Evolutionary conservation across 2,888 invertebrate species (phyloP).

Genomic region (Hedychridium roseum): DNA sequence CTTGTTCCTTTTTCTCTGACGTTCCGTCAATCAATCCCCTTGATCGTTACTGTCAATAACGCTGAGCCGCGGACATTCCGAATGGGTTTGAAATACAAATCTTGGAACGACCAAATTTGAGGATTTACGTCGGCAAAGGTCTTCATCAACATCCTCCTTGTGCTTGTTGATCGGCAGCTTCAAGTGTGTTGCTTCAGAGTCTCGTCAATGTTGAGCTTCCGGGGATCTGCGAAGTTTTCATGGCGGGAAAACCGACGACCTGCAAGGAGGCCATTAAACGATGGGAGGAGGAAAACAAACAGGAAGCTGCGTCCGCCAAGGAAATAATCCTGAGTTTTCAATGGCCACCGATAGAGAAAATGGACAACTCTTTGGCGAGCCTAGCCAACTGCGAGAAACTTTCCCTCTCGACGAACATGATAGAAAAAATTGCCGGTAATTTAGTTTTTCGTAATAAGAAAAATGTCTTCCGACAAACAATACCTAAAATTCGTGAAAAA

Average conservation of each 20-base stretch:
- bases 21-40: no score
- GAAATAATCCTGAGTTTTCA: conserved; percentile 86
- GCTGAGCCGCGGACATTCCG: no score
- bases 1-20: no score
- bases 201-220: neutral
- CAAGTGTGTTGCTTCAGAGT: neutral
- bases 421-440: conserved; percentile 82
- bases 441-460: neutral
- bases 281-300: conserved; percentile 81
- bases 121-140: no score
- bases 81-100: no score
- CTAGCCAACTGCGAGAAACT: conserved; percentile 82
- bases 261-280: conserved; percentile 86
- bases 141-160: no score
- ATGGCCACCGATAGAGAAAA: conserved; percentile 93
- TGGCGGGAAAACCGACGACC: conserved; percentile 73
- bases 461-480: neutral
- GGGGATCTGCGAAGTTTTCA: neutral
- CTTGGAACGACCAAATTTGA: no score
- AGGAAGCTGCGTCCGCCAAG: conserved; percentile 73
- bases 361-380: conserved; percentile 84
- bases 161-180: neutral
- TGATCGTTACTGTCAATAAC: no score
- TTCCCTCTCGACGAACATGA: conserved; percentile 90
- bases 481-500: neutral